Evolutionary conservation across 2,888 invertebrate genomes (phyloP), one percentile per base, ranked within the genome.

Genomic region (Eumerus sabulonum): DNA sequence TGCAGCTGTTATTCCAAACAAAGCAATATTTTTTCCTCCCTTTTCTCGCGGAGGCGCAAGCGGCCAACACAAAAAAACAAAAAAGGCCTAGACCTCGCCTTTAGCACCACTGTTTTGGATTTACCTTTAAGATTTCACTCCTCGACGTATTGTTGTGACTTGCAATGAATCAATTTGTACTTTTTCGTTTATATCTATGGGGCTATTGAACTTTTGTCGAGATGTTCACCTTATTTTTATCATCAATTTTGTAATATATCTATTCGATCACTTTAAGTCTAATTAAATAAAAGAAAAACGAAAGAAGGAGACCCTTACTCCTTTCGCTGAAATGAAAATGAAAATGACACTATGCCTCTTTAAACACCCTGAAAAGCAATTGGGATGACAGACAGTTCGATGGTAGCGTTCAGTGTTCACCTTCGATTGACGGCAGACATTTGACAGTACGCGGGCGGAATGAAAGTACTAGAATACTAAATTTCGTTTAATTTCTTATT

Each of bases 261-360:
- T 7, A 7, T 27, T 27, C 27, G 7, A 14, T 44, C 35, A 19
- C 36, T 42, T 36, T 71, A 18, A 11, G 44, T 44, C 54, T 76
- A 66, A 71, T 76, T 71, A 76, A 76, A 76, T 76, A 76, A 76
- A 76, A 76, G 54, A 76, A 76, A 76, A 76, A 76, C 66, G 71
- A 76, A 76, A 76, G 54, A 71, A 76, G 76, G 76, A 76, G 71
- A 56, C 56, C 16, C 45, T 56, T 44, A 48, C 76, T 51, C 76
- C 76, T 72, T 72, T 66, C 54, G 71, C 56, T 13, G 64, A 76
- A 76, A 71, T 72, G 66, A 76, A 76, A 76, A 76, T 72, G 60
- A 76, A 76, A 76, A 76, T 76, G 76, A 72, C 76, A 76, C 71
- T 76, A 64, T 51, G 63, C 62, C 48, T 59, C 14, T n/a, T n/a